Evolutionary conservation across 2,888 invertebrate species (phyloP), one percentile per base, ranked within the genome.

Genomic region (Idaea aversata): DNA sequence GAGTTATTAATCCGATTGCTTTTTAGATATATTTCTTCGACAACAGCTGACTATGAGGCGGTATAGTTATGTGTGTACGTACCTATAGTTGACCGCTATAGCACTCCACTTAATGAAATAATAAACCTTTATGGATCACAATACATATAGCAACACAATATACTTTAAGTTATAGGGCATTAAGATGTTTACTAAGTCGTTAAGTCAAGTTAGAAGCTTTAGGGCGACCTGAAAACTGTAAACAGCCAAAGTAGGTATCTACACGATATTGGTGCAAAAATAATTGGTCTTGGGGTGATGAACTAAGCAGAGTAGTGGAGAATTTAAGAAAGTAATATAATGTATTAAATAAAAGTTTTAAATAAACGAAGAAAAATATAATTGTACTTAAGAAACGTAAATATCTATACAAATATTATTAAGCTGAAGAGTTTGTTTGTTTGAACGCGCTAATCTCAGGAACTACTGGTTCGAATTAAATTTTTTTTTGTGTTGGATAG

Each of bases 21-120:
- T 75, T 79, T 76, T 67, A 76, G 75, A 72, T 77, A 76, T 76
- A 57, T 65, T 76, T 78, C 78, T 79, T 67, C 70, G 65, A 72
- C 75, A 70, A 79, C 78, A 74, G 69, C 67, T 61, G 62, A 65
- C 59, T 13, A 34, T 10, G 70, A 67, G 63, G 69, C 70, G 35
- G 65, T 61, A n/a, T n/a, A 69, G 72, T 67, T 68, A 73, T 69
- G 64, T 72, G 70, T 63, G 65, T 61, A 66, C 3, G 25, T 25
- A 25, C 25, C 25, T 25, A 47, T 10, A 10, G 65, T 59, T 57
- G 66, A 72, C 59, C 62, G 70, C 63, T 72, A 72, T 66, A 71
- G 72, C 75, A 78, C 76, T 83, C 78, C 77, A 77, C 76, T 79
- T 82, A 82, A 80, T 82, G 70, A 82, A 79, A 80, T 79, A 79